Conservation (phyloP, 2,888 invertebrate genomes). For the Pterobdella sp. region DNA sequence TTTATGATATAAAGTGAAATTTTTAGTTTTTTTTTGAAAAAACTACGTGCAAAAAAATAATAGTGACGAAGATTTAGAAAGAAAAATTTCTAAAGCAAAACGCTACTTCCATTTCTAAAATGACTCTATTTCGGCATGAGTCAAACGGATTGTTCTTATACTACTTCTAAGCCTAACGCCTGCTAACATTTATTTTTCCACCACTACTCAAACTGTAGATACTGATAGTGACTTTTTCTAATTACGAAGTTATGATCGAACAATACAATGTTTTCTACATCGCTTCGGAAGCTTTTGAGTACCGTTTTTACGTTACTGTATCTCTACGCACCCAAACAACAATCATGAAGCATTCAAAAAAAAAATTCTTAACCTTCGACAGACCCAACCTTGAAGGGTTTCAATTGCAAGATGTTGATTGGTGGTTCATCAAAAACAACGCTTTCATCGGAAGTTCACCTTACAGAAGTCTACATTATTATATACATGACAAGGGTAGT, state of each 20-base stretch:
- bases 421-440: conserved; percentile 6
- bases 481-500: background rate
- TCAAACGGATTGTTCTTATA: too few species aligned
- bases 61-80: background rate
- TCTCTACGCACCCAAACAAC: background rate
- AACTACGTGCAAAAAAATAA: background rate
- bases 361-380: background rate
- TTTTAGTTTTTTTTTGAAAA: background rate
- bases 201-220: background rate
- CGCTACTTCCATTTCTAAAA: background rate
- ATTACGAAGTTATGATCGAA: background rate
- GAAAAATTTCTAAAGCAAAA: too few species aligned
- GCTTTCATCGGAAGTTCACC: background rate
- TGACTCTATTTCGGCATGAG: too few species aligned
- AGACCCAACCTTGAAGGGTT: background rate
- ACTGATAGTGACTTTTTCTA: background rate
- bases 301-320: background rate
- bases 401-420: background rate
- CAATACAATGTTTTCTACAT: background rate
- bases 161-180: too few species aligned
- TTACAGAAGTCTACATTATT: background rate
- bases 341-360: background rate
- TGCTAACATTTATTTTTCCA: background rate
- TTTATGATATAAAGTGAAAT: background rate
- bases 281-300: background rate